Base-by-base conservation (phyloP, 92 coral and sea anemone species). In the Anthopleura xanthogrammica region DNA sequence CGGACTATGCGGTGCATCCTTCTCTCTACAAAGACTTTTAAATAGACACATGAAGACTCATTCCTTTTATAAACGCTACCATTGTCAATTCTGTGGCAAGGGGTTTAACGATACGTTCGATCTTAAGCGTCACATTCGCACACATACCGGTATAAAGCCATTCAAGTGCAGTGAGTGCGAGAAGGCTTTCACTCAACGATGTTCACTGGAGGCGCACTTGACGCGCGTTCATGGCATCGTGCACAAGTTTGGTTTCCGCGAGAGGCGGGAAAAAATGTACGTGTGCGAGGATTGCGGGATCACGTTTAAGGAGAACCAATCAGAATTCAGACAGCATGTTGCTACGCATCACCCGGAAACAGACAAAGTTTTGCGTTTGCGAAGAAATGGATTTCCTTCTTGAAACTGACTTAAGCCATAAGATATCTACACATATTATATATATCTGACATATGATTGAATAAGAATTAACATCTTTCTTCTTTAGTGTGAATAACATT, bases 91-190 rank as follows among this genome's bases (percentile, higher is more conserved):
- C 79, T 97, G 99, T 74, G 95, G 93, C 72, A 97, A 97, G 76
- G 99, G 99, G 36, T 97, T 97, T 76, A 97, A 97, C 76, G 99
- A 97, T 65, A 97, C 98, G 62, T 97, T 97, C 83, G 99, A 97
- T 83, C 86, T 97, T 58, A 97, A 97, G 88, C 98, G 99, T 65
- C 99, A 97, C 80, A 94, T 97, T 81, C 91, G 99, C 85, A 96
- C 99, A 41, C 99, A 96, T 86, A 96, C 99, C 43, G 99, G 99
- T 0, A 94, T 96, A 60, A 96, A 92, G 76, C 99, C 99, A 48
- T 96, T 96, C 70, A 94, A 92, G 83, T 96, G 99, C 76, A 88
- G 90, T 60, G 85, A 78, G 66, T 96, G 99, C 80, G 99, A 96
- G 68, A 96, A 96, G 90, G 89, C 97, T 13, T 96, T 96, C 72